Base-by-base conservation (phyloP, 2,113 vertebrate genomes). In the Oryzias javanicus region DNA sequence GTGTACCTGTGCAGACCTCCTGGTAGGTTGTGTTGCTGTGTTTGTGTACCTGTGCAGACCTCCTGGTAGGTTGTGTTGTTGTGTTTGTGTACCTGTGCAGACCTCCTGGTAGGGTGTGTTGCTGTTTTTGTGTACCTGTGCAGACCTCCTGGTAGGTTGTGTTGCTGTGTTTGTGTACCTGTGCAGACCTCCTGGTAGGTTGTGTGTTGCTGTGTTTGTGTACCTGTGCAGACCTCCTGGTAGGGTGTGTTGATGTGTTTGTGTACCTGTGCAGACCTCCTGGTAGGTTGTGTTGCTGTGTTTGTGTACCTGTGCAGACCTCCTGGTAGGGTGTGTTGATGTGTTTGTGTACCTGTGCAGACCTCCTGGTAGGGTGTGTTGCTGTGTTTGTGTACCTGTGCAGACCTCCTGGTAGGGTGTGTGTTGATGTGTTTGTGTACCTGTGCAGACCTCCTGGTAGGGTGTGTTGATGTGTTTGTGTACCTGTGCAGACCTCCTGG, bases 401-500 rank as follows among this genome's bases (percentile, higher is more conserved):
- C 50, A 22, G 22, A 22, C 22, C 22, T 22, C 22, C 22, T 22
- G 22, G 48, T 51, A 1, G 8, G 35, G n/a, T n/a, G 2, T 8
- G 35, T 22, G 10, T 35, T 1, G 2, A 1, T 2, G 60, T 24
- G n/a, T 18, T 5, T 46, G 44, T 46, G 44, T 18, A 2, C 16
- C 6, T 29, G 10, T 51, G 48, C 42, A 22, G 22, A 22, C 22
- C 22, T 22, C 22, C 22, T 22, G 22, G 20, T 17, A 44, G 46
- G 55, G 46, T 46, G 25, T 61, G 51, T 63, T 46, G 57, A 56
- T 49, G 48, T 55, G 49, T 55, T 1, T 2, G 55, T 41, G 20
- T 92, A 98, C 96, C 95, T 91, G 94, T 90, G 74, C 95, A 98
- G 62, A 95, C 90, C 41, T 97, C 95, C 41, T 90, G 74, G 70